Percentiles rank a stretch among this genome's conserved stretches.
These are phyloP conservation scores for Drosophila limbata DNA, from an alignment of 2,888 invertebrate species.

Conservation along the genomic window DNA sequence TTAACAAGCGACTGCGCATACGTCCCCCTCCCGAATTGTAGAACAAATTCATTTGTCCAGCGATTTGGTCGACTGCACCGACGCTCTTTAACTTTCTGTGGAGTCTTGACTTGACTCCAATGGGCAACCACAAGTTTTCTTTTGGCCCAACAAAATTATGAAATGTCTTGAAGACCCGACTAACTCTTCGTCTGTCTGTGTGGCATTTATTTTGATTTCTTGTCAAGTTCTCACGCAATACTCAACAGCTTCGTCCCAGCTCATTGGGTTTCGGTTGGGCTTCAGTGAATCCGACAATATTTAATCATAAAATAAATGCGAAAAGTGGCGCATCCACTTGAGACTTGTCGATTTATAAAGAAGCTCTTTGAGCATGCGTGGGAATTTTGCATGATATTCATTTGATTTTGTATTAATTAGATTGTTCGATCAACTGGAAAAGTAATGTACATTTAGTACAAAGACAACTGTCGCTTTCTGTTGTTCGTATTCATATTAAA, in stretches of 20 bases:
- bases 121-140: constrained; percentile 46
- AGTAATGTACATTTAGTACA: constrained; percentile 27
- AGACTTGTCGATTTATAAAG: constrained; percentile 53
- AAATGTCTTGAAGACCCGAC: constrained; percentile 33
- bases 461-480: constrained; percentile 5
- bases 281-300: constrained; percentile 69
- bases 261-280: constrained; percentile 67
- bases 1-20: constrained; percentile 44
- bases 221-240: constrained; percentile 60
- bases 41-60: constrained; percentile 42
- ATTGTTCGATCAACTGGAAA: constrained; percentile 45
- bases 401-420: constrained; percentile 60
- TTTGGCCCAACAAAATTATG: constrained; percentile 45
- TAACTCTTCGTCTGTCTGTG: constrained; percentile 19
- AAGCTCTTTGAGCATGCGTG: constrained; percentile 63
- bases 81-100: constrained; percentile 7
- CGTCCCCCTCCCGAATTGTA: constrained; percentile 1
- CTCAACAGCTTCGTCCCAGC: constrained; percentile 45
- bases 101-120: constrained; percentile 23
- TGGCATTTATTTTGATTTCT: constrained; percentile 55
- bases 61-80: constrained; percentile 33
- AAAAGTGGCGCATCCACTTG: constrained; percentile 36
- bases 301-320: constrained; percentile 73
- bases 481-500: neutral
- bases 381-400: constrained; percentile 54